Evolutionary conservation across 2,797 vertebrate genomes (phyloP), one percentile per base, ranked within the genome.

Genomic region (Lepilemur ruficaudatus): DNA sequence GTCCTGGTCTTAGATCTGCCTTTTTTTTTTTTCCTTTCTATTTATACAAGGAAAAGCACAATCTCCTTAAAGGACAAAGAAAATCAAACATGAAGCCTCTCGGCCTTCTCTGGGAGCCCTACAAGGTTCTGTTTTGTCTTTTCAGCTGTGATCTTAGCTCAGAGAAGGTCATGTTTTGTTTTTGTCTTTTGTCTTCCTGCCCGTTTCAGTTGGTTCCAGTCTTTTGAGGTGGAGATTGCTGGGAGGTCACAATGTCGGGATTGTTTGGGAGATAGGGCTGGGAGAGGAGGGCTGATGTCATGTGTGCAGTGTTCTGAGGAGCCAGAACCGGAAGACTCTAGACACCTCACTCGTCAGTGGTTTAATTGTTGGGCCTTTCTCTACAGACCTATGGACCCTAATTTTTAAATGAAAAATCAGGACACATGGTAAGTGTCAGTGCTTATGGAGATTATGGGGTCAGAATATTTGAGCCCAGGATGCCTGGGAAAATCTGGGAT

Each of bases 171-270:
- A 76, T 95, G 97, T 93, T 98, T 97, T 98, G 97, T 92, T 82
- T 95, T 41, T 73, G 23, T 97, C 93, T 89, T 98, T 98, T 98
- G 93, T 98, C 98, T 98, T 98, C 97, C 92, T 97, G 96, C 91
- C 75, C 84, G 93, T 93, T 90, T 79, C 95, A 94, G 87, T 43
- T 96, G 61, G 91, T 98, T 76, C 96, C 91, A 94, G 98, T 95
- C 95, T 94, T 98, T 96, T 96, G 96, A 96, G 96, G 95, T 96
- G 55, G 86, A 59, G 65, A 94, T 93, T 10, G 91, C 81, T 93
- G 73, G 94, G 91, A 61, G 91, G 76, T 94, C 97, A 98, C 96
- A 97, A 84, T 75, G 82, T 83, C 7, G 0, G 0, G 2, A 43
- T 97, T 98, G 79, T 97, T 97, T 94, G 93, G 73, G 63, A 96